Evolutionary conservation across 2,888 invertebrate species (phyloP).

Genomic region (Sphaeridia pumilis): DNA sequence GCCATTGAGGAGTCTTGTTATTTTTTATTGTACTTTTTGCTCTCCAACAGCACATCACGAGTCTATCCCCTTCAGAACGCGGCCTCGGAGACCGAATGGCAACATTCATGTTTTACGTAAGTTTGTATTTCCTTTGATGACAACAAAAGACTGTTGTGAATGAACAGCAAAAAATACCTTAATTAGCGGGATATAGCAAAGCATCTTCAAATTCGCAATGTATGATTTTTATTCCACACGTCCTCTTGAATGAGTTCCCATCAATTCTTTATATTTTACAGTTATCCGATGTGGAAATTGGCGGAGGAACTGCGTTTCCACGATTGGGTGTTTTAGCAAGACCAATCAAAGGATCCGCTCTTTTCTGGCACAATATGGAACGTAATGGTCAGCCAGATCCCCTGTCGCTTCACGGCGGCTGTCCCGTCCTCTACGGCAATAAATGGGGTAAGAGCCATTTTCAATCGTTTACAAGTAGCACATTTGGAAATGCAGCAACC

Average conservation of each 20-base stretch:
- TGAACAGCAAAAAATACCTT: no score
- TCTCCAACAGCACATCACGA: constrained; percentile 6
- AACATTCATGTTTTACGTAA: constrained; percentile 34
- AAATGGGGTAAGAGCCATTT: constrained; percentile 29
- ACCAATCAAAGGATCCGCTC: constrained; percentile 39
- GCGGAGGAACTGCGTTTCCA: constrained; percentile 38
- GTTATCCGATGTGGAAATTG: constrained; percentile 29
- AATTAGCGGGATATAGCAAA: not conserved
- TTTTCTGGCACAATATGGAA: constrained; percentile 43
- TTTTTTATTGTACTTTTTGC: not conserved
- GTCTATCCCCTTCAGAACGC: constrained; percentile 5
- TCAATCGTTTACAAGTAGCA: no score
- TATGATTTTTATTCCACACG: not conserved
- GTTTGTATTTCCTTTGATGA: no score
- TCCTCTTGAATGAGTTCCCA: no score
- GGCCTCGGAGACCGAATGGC: constrained; percentile 27
- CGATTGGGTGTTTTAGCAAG: constrained; percentile 36
- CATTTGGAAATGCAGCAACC: no score
- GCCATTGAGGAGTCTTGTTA: constrained; percentile 1
- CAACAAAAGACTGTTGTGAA: no score
- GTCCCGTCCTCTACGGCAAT: constrained; percentile 31
- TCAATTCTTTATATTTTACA: constrained; percentile 7
- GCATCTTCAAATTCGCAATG: not conserved
- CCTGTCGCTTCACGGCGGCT: constrained; percentile 20
- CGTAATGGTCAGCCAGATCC: constrained; percentile 39